Evolutionary conservation across 2,113 vertebrate species (phyloP).

Genomic region (Oxyruncus cristatus): DNA sequence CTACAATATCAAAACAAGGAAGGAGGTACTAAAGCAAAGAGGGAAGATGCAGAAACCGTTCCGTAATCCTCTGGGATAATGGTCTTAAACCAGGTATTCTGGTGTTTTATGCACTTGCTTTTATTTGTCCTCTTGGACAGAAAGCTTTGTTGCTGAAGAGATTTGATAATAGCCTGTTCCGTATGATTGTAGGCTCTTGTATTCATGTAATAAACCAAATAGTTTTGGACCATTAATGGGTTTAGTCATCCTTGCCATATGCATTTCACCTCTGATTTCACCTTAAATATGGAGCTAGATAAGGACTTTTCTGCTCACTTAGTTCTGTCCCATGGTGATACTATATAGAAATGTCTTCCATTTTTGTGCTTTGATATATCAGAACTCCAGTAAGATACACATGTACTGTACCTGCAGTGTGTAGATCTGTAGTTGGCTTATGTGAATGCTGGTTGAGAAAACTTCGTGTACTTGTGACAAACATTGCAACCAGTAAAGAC

Average conservation of each 20-base stretch:
- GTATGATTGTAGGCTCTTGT: constrained; percentile 38
- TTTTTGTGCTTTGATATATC: background rate
- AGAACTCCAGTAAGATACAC: background rate
- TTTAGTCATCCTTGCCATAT: constrained; percentile 3
- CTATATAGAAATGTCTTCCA: background rate
- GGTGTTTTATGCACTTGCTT: constrained; percentile 64
- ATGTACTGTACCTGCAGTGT: background rate
- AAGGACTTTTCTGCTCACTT: background rate
- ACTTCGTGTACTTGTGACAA: background rate
- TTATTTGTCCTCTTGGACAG: constrained; percentile 58
- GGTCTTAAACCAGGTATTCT: background rate
- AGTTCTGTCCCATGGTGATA: background rate
- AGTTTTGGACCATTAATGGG: background rate
- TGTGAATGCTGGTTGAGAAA: background rate
- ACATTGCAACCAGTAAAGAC: background rate
- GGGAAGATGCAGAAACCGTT: background rate
- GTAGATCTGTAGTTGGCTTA: background rate
- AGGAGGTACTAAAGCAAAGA: background rate
- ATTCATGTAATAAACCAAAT: constrained; percentile 20
- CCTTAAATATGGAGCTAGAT: background rate
- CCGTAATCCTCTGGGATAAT: constrained; percentile 47
- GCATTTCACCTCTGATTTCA: background rate
- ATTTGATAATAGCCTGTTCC: constrained; percentile 65
- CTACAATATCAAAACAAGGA: constrained; percentile 40
- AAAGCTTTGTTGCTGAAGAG: constrained; percentile 50